Evolutionary conservation across 2,113 vertebrate species (phyloP).

Genomic region (Corythaeola cristata): DNA sequence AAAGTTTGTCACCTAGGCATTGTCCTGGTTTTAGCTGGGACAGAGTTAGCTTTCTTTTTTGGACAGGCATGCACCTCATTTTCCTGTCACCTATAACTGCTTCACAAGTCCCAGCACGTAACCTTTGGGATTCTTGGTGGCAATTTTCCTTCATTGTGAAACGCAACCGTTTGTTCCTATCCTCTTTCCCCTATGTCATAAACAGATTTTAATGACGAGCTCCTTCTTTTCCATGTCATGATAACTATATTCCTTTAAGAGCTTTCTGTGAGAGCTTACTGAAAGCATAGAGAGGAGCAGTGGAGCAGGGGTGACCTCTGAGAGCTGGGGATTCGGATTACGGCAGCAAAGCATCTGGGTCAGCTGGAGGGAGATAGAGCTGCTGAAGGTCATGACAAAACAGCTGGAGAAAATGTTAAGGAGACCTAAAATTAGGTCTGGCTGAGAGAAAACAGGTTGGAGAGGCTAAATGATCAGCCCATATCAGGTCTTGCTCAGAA

Average conservation of each 20-base stretch:
- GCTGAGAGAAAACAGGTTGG: neutral
- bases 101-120: neutral
- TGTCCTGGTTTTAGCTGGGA: too few relatives aligned
- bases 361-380: neutral
- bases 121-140: neutral
- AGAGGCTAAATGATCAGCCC: neutral
- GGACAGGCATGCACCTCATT: neutral
- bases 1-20: neutral
- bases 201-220: neutral
- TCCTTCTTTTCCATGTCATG: neutral
- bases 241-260: neutral
- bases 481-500: neutral
- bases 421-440: neutral
- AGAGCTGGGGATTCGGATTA: neutral
- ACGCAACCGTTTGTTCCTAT: neutral
- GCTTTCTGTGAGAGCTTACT: neutral
- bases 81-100: neutral
- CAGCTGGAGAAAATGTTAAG: neutral
- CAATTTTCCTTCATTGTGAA: neutral
- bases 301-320: neutral
- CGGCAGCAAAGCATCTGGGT: neutral
- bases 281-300: neutral
- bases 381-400: neutral
- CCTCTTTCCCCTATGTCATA: neutral
- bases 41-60: too few relatives aligned